Base-by-base conservation (phyloP, 2,888 invertebrate genomes). In the Amphipoea lucens region DNA sequence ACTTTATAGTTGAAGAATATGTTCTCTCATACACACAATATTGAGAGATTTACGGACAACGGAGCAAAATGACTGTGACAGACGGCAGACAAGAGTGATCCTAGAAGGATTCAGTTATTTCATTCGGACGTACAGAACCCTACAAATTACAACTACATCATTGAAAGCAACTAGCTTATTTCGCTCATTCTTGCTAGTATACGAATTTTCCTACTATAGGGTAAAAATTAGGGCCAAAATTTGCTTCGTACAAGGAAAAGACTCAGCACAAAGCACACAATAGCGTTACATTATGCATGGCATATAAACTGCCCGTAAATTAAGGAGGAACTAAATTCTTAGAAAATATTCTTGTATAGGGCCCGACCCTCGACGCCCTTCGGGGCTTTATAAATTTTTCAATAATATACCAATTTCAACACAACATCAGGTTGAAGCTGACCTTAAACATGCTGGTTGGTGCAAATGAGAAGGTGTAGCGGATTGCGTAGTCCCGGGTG, bases 371-470 rank as follows among this genome's bases (percentile, higher is more conserved):
- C 84, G 54, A 75, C 74, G 82, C 89, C 90, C 90, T 91, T 87
- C 83, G 86, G 83, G 81, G 85, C 87, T 91, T 91, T 91, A 90
- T 92, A 92, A 89, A 91, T 90, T 91, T 91, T 92, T 90, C 91
- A 93, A 93, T 92, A 92, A 93, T 92, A 87, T 90, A 91, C 92
- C 93, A 92, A 93, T 93, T 93, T 92, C 92, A 89, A 92, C 92
- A 92, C 90, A 92, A 93, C 92, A 93, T 92, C 91, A 90, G 90
- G 90, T 92, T 91, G 88, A 87, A 89, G 89, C 91, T 92, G 92
- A 93, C 93, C 93, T 92, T 90, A 89, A 89, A 85, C 75, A 83
- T 74, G 48, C 42, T 79, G 78, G 57, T 14, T 88, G 91, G 92
- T 79, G 1, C 51, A 72, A 85, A 12, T 67, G 17, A 54, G 51